A percentile compares a stretch with the other conserved stretches of the same genome.
These are phyloP conservation scores for Gopherus flavomarginatus DNA, from an alignment of 2,113 vertebrate genomes.

Conservation along the genomic window DNA sequence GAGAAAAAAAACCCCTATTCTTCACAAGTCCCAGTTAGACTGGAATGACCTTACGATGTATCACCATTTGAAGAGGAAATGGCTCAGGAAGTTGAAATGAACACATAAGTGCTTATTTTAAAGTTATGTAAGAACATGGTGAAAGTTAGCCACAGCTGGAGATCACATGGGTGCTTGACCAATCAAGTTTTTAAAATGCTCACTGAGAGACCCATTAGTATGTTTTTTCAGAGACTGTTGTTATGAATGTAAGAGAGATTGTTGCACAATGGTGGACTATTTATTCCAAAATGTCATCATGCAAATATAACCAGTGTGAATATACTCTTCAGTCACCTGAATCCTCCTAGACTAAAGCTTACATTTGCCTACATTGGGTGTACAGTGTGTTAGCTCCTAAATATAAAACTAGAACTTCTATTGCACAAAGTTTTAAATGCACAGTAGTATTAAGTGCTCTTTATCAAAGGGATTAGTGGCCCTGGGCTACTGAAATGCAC, in stretches of 20 bases:
- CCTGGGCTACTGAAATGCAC: slow-evolving; percentile 10
- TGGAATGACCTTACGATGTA: neutral
- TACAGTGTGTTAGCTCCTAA: slow-evolving; percentile 45
- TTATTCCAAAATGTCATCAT: neutral
- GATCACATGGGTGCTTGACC: rapidly evolving
- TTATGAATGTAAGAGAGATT: rapidly evolving
- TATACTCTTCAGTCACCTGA: slow-evolving; percentile 32
- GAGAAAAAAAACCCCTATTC: neutral
- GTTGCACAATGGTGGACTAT: rapidly evolving
- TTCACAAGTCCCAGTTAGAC: neutral
- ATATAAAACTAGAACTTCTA: slow-evolving; percentile 52
- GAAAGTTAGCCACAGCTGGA: neutral
- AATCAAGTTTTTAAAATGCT: rapidly evolving
- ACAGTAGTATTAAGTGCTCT: slow-evolving; percentile 62
- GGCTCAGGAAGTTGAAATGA: rapidly evolving
- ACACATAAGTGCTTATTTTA: rapidly evolving
- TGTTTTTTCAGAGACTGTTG: rapidly evolving
- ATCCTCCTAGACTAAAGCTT: slow-evolving; percentile 58
- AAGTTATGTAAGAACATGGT: neutral
- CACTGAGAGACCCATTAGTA: neutral
- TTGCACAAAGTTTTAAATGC: slow-evolving; percentile 76
- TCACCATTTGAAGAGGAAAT: rapidly evolving
- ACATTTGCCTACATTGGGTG: slow-evolving; percentile 33
- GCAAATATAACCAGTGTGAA: slow-evolving; percentile 38
- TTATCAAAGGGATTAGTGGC: slow-evolving; percentile 42